Percentiles rank a stretch among this genome's conserved stretches.
phyloP scores from a whole-genome alignment of 2,113 vertebrate species.

The Apodemus speciosus region DNA sequence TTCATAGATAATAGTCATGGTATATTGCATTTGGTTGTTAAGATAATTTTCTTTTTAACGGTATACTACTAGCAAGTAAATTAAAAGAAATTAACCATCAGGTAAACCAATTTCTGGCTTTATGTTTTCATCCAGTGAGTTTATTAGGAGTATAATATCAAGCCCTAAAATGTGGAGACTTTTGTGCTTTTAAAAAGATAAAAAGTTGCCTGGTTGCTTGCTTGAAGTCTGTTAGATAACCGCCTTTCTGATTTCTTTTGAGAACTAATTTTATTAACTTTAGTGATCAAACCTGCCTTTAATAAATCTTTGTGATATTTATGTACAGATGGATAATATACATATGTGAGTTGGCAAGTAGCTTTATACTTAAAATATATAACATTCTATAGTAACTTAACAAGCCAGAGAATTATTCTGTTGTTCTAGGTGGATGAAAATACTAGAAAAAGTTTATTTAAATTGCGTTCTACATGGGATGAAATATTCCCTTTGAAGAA shows the following conservation, averaged over 20 bases:
- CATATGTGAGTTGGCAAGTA: constrained; percentile 46
- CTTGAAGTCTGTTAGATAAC: constrained; percentile 2
- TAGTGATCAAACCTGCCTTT: background rate
- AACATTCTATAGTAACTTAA: constrained; percentile 88
- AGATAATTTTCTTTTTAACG: constrained; percentile 47
- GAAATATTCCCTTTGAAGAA: constrained; percentile 98
- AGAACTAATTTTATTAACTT: constrained; percentile 2
- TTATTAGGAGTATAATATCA: constrained; percentile 4
- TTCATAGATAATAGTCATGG: background rate
- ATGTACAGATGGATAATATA: constrained; percentile 1
- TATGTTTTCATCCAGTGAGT: constrained; percentile 16
- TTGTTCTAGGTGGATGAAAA: constrained; percentile 99
- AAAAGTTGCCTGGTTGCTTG: constrained; percentile 14
- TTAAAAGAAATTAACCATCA: background rate
- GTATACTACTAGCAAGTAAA: background rate
- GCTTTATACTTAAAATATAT: constrained; percentile 74
- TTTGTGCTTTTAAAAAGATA: background rate
- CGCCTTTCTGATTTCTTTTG: constrained; percentile 22
- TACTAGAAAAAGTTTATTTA: constrained; percentile 99
- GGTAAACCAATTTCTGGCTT: constrained; percentile 24
- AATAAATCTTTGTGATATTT: constrained; percentile 18
- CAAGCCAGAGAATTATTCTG: constrained; percentile 92
- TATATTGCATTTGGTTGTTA: constrained; percentile 27
- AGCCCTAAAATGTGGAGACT: background rate
- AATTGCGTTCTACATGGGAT: constrained; percentile 98